Evolutionary conservation across 1,140 invertebrate species (phyloP).

Genomic region (Archivesica marissinica): DNA sequence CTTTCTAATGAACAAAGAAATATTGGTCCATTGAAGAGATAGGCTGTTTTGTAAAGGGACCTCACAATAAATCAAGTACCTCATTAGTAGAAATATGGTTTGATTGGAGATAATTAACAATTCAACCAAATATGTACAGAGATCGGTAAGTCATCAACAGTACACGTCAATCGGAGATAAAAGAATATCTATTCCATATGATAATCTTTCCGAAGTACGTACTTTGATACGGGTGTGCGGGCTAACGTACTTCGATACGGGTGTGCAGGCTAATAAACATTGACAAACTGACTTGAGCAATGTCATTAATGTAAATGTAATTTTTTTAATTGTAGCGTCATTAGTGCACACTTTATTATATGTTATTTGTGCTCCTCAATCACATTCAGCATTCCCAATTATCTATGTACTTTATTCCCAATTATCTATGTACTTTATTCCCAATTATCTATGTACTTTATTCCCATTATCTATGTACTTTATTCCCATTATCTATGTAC

Average conservation of each 20-base stretch:
- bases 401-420: too few relatives aligned
- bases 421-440: too few relatives aligned
- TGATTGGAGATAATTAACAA: slow-evolving; percentile 8
- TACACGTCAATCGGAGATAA: slow-evolving; percentile 12
- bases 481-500: too few relatives aligned
- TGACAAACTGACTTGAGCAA: too few relatives aligned
- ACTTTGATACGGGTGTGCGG: slow-evolving; percentile 13
- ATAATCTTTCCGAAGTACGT: not conserved
- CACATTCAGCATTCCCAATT: too few relatives aligned
- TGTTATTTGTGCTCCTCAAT: too few relatives aligned
- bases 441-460: too few relatives aligned
- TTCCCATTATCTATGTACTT: too few relatives aligned
- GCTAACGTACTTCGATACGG: not conserved
- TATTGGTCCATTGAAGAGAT: not conserved
- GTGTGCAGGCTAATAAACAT: not conserved
- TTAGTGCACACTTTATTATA: too few relatives aligned
- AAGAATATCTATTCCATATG: slow-evolving; percentile 5
- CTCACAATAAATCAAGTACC: not conserved
- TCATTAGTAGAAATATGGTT: slow-evolving; percentile 1
- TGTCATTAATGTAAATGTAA: too few relatives aligned
- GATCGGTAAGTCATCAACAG: slow-evolving; percentile 23
- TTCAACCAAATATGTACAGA: slow-evolving; percentile 25
- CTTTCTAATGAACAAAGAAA: slow-evolving; percentile 5
- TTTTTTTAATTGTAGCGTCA: too few relatives aligned
- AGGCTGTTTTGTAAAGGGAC: not conserved